phyloP scores from a whole-genome alignment of 2,888 invertebrate genomes.

The Noctua comes region DNA sequence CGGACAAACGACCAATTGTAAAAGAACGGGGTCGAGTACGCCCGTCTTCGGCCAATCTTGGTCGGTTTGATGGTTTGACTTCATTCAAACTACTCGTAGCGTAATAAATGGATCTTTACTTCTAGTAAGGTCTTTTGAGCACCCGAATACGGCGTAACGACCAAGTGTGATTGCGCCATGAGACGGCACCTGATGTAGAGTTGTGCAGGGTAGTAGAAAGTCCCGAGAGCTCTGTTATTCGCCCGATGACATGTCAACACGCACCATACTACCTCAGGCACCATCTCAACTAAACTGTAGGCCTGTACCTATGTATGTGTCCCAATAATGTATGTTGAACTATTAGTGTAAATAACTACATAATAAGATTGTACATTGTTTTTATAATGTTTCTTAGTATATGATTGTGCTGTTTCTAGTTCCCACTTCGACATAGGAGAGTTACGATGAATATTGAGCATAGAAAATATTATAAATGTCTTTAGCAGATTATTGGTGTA shows the following conservation, averaged over 20 bases:
- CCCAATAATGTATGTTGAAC: constrained; percentile 47
- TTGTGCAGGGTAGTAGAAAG: no score
- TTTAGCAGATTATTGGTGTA: constrained; percentile 49
- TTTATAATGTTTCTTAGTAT: constrained; percentile 37
- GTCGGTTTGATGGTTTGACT: background rate
- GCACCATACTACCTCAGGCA: background rate
- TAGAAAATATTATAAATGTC: constrained; percentile 36
- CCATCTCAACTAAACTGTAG: background rate
- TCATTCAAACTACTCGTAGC: background rate
- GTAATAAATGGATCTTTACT: background rate
- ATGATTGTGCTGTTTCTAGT: constrained; percentile 33
- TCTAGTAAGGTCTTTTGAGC: background rate
- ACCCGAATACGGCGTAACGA: background rate
- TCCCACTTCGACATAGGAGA: constrained; percentile 39
- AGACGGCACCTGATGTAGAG: background rate
- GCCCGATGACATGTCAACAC: no score
- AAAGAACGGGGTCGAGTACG: background rate
- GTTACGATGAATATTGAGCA: constrained; percentile 29
- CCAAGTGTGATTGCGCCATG: background rate
- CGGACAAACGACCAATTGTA: background rate
- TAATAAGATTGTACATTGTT: constrained; percentile 27
- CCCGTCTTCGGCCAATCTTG: background rate
- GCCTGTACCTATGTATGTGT: constrained; percentile 32
- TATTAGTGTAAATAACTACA: constrained; percentile 55
- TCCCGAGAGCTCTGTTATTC: no score